These are phyloP conservation scores for Aricia artaxerxes DNA, from an alignment of 2,888 invertebrate genomes.

Conservation along the genomic window DNA sequence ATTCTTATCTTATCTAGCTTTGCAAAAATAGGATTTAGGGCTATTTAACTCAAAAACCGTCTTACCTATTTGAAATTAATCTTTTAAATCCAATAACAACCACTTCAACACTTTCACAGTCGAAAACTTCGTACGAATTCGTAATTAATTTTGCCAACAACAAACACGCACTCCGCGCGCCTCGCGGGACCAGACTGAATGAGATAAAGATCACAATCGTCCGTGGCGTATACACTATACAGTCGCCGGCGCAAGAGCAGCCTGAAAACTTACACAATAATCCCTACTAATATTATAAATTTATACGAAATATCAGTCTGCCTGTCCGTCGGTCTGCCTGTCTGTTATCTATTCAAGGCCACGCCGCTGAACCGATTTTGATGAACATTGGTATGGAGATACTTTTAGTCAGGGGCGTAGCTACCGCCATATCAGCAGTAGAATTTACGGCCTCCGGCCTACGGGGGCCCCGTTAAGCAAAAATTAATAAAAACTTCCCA, in stretches of 20 bases:
- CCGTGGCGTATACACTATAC: background rate
- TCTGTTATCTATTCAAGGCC: no score
- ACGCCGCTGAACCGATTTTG: no score
- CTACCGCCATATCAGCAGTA: no score
- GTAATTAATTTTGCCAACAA: background rate
- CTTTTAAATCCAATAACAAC: background rate
- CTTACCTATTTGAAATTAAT: background rate
- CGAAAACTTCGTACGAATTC: background rate
- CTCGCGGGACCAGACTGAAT: background rate
- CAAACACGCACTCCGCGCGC: background rate
- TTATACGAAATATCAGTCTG: background rate
- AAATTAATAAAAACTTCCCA: no score
- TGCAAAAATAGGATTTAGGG: background rate
- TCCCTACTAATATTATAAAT: no score
- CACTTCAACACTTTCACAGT: background rate
- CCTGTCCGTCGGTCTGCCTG: no score
- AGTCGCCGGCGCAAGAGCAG: background rate
- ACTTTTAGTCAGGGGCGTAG: no score
- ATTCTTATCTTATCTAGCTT: background rate
- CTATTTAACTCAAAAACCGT: background rate
- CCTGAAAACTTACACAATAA: background rate
- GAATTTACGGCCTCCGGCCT: no score
- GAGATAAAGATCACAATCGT: background rate
- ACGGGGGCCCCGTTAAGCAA: no score
- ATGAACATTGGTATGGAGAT: no score